Evolutionary conservation across 1,140 invertebrate genomes (phyloP), one percentile per base, ranked within the genome.

Genomic region (Lucilia sericata): DNA sequence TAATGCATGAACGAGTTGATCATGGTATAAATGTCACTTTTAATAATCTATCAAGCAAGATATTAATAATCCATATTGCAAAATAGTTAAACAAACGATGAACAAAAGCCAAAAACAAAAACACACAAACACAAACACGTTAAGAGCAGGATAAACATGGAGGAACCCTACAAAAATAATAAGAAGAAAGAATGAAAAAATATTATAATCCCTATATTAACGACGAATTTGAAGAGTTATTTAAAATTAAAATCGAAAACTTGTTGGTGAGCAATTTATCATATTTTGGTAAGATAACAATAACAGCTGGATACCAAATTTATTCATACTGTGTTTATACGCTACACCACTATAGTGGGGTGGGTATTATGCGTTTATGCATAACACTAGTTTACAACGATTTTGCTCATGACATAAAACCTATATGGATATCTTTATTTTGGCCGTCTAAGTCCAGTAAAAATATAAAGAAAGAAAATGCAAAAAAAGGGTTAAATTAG

Each of bases 251-350:
- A 80, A 80, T 80, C 42, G 42, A 80, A 80, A 80, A 80, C 10
- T 21, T 80, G 42, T 51, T 80, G 42, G n/a, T 30, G 19, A 80
- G 42, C 76, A 42, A 80, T 80, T 80, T 80, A 80, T 80, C 76
- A 80, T 80, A 80, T 80, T 80, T 80, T 47, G n/a, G 14, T 80
- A 49, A 80, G 76, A 80, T 42, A 49, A 70, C 65, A 70, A 70
- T n/a, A 70, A 80, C 76, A 80, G 76, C 76, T 19, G 76, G 76
- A 80, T 25, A 25, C n/a, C 47, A 0, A 10, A 21, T 21, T 8
- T 55, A 55, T 14, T 55, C 0, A 12, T 55, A 12, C 51, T n/a
- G n/a, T n/a, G n/a, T n/a, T n/a, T n/a, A n/a, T n/a, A n/a, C n/a
- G n/a, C n/a, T n/a, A n/a, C 51, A 13, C 17, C 49, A n/a, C 9